Evolutionary conservation across 2,113 vertebrate genomes (phyloP).

Genomic region (Leptobrachium leishanense): DNA sequence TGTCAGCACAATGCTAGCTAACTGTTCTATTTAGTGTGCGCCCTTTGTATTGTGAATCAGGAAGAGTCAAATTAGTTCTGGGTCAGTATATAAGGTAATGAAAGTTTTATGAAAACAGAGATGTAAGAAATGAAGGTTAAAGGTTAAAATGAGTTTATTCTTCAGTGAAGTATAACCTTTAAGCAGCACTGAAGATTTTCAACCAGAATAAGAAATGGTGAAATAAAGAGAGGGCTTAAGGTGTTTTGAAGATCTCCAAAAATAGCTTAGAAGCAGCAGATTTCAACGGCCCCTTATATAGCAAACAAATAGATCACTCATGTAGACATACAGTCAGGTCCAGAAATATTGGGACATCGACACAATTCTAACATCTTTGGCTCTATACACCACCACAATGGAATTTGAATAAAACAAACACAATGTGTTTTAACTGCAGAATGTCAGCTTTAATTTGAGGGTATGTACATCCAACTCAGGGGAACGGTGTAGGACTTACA

Average conservation of each 20-base stretch:
- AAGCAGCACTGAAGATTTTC: background rate
- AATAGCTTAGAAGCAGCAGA: background rate
- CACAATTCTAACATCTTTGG: too few species aligned
- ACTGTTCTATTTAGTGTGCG: background rate
- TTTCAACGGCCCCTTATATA: too few species aligned
- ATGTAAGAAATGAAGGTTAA: conserved; percentile 21
- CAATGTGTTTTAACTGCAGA: too few species aligned
- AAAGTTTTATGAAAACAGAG: conserved; percentile 26
- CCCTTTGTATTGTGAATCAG: conserved; percentile 20
- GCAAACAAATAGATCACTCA: too few species aligned
- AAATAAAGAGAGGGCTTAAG: background rate
- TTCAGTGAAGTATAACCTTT: background rate
- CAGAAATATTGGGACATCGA: too few species aligned
- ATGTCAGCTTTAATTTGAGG: too few species aligned
- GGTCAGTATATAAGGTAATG: conserved; percentile 30
- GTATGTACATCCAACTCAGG: too few species aligned
- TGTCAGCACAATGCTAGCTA: conserved; percentile 5
- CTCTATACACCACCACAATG: too few species aligned
- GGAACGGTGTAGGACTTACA: too few species aligned
- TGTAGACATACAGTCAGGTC: too few species aligned
- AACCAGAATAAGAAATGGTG: background rate
- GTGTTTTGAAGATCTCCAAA: background rate
- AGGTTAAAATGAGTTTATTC: conserved; percentile 16
- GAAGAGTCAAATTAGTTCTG: conserved; percentile 41
- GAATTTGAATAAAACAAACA: too few species aligned